Percentiles rank a stretch among this genome's conserved stretches.
phyloP scores from a whole-genome alignment of 2,797 vertebrate species.

The Oophaga sylvatica region DNA sequence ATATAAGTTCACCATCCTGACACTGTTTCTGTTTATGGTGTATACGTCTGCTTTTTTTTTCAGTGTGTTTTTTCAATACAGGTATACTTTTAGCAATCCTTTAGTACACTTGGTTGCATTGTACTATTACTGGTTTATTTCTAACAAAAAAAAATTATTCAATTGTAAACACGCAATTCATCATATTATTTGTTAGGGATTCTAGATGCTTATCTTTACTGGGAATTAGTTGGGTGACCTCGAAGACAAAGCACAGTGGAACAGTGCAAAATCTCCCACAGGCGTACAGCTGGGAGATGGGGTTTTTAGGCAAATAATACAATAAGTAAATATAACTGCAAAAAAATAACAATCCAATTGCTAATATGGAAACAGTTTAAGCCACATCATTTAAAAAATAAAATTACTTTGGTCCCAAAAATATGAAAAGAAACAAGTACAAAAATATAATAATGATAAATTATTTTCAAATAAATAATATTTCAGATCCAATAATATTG shows the following conservation, averaged over 20 bases:
- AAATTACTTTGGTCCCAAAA: slow-evolving; percentile 15
- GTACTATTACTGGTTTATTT: not conserved
- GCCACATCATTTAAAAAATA: slow-evolving; percentile 5
- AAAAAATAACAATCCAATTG: slow-evolving; percentile 1
- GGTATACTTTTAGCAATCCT: not conserved
- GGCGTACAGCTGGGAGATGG: not conserved
- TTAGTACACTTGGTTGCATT: not conserved
- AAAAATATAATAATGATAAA: slow-evolving; percentile 18
- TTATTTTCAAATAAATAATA: slow-evolving; percentile 12
- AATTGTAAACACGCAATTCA: not conserved
- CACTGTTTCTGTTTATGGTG: too few relatives aligned
- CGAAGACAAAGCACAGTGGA: not conserved
- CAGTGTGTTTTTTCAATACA: too few relatives aligned
- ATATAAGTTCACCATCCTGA: too few relatives aligned
- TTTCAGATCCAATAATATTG: not conserved
- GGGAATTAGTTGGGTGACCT: too few relatives aligned
- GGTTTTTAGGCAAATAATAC: not conserved
- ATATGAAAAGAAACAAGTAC: not conserved
- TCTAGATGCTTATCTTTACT: not conserved
- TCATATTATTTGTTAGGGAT: slow-evolving; percentile 2
- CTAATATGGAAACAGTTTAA: slow-evolving; percentile 8
- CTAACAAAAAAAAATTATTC: not conserved
- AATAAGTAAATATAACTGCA: not conserved
- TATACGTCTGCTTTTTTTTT: too few relatives aligned
- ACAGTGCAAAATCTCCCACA: not conserved